Percentiles rank a stretch among this genome's conserved stretches.
Conservation (phyloP, 1,140 invertebrate species). For the Sesamia nonagrioides region DNA sequence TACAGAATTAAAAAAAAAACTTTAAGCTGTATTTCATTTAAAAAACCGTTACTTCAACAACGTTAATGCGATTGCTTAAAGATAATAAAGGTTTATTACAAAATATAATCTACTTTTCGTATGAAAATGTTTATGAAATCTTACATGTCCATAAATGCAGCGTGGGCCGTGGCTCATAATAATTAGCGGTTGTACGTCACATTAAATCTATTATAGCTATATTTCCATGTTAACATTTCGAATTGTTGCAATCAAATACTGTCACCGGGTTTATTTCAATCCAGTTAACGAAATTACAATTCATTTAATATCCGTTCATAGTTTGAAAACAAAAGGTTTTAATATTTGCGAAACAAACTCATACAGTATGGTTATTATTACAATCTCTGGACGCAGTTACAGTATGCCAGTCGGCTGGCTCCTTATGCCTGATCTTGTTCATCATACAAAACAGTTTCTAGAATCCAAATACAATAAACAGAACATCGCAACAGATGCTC, state of each 20-base stretch:
- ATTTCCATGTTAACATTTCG: constrained; percentile 35
- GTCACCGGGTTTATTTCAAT: constrained; percentile 35
- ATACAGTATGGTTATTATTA: neutral
- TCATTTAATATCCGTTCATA: constrained; percentile 25
- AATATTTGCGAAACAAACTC: no score
- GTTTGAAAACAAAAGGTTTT: constrained; percentile 13
- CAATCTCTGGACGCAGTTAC: neutral
- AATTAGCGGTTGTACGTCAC: constrained; percentile 28
- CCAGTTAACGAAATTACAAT: constrained; percentile 5
- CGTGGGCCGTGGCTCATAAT: constrained; percentile 13
- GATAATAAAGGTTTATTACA: neutral
- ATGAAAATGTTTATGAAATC: constrained; percentile 36
- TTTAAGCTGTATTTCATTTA: neutral
- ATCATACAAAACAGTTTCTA: neutral
- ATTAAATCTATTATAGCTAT: constrained; percentile 10
- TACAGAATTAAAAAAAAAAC: no score
- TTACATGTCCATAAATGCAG: constrained; percentile 25
- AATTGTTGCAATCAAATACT: constrained; percentile 40
- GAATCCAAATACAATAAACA: neutral
- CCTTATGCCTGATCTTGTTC: neutral
- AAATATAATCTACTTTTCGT: constrained; percentile 22
- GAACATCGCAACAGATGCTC: neutral
- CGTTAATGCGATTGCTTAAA: neutral
- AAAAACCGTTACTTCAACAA: neutral
- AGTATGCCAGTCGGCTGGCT: neutral